Evolutionary conservation across 2,797 vertebrate genomes (phyloP), one percentile per base, ranked within the genome.

Genomic region (Pteronotus mesoamericanus): DNA sequence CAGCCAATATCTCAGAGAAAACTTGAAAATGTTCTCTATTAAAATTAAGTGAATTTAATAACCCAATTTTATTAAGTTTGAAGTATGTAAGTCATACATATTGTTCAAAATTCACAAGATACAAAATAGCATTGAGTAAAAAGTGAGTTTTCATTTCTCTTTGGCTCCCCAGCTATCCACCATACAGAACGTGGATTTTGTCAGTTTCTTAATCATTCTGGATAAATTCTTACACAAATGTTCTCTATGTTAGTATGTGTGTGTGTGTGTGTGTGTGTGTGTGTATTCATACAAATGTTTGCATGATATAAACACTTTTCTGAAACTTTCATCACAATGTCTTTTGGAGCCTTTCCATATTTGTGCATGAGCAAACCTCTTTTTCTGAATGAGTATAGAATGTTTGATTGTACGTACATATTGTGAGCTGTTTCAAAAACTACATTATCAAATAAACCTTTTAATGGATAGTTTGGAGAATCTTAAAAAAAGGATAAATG

Each of bases 21-120:
- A 84, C n/a, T 80, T 51, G 46, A 32, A 37, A 66, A 32, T 24
- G 39, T 72, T 39, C 44, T 53, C 37, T 84, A 75, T 53, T 89
- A 91, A 77, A 78, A 77, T 90, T 80, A 94, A 78, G 7, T 86
- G 82, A 92, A 61, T 15, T 66, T 83, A 94, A 75, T 83, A 95
- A 95, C 10, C 5, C 44, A 71, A 66, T 85, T 84, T 88, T 48
- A 79, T 75, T 90, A 94, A 93, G 18, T 82, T 86, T 89, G 94
- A 93, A 87, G 3, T 75, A 90, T 34, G 8, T 51, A 86, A 87
- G 21, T 2, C 15, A 39, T 34, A 77, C 3, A 5, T n/a, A 44
- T 34, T 91, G 12, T 92, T 95, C 64, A 87, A 77, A 92, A 85
- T 88, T 89, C 61, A 90, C 42, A 86, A 82, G 53, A n/a, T 18